Base-by-base conservation (phyloP, 2,113 vertebrate species). In the Platycercus adscitus region DNA sequence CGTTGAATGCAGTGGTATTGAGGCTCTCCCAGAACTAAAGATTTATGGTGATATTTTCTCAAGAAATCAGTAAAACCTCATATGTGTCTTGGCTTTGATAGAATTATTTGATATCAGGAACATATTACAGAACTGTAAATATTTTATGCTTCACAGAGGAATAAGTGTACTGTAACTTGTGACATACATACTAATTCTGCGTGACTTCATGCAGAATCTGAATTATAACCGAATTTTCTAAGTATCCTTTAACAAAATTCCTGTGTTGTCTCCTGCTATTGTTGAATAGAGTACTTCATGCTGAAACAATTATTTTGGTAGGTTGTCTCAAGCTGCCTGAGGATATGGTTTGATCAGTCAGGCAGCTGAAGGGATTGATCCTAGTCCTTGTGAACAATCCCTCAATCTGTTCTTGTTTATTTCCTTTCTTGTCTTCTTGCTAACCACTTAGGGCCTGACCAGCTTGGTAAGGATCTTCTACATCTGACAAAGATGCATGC, bases 291-390 rank as follows among this genome's bases (percentile, higher is more conserved):
- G 46, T 92, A 88, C 81, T 69, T 96, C 55, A 64, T 33, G 78
- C 75, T 94, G 75, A 95, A 97, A 89, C 93, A 96, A 94, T 94
- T 96, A 91, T 95, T 97, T 97, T 95, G 78, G 85, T 84, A 93
- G 91, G 28, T 71, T 91, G 66, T 83, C 91, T 95, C 79, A 56
- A 65, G 92, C 49, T 93, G 87, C 92, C 96, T 93, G 82, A 91
- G 86, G 95, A 79, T 65, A 89, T 55, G 43, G 49, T 68, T 95
- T 97, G 91, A 96, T 96, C 87, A 88, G 75, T 96, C 79, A 89
- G 72, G 86, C 60, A 89, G n/a, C 55, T 93, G 77, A 94, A 97
- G 47, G 66, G 72, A 95, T 96, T 97, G 86, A 95, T 94, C 55
- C 68, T 50, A 75, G 69, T 84, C 83, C 78, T 82, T 85, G 85